phyloP scores from a whole-genome alignment of 2,888 invertebrate genomes.

The Chalcis sispes region DNA sequence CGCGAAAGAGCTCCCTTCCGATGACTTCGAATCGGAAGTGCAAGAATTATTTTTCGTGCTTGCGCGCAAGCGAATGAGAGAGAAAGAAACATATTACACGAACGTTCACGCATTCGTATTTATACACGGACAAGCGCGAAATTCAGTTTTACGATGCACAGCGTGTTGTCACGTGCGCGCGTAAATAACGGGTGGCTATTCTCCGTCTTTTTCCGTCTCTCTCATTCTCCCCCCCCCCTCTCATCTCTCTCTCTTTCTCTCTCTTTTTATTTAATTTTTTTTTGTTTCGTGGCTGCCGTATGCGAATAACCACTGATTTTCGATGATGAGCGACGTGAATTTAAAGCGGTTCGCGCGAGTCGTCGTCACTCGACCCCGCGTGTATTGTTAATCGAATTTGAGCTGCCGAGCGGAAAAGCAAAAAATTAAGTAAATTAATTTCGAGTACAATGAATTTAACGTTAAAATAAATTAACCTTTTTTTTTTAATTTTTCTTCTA shows the following conservation, averaged over 20 bases:
- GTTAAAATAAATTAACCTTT: background rate
- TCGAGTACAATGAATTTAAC: background rate
- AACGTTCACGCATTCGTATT: no score
- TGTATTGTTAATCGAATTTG: slow-evolving; percentile 36
- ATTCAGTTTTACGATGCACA: slow-evolving; percentile 38
- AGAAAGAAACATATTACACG: background rate
- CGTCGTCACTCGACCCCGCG: background rate
- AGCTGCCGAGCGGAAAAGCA: background rate
- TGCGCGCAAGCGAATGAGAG: background rate
- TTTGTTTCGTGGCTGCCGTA: slow-evolving; percentile 9
- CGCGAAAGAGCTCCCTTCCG: no score
- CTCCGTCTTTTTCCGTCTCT: no score
- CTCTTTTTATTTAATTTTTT: background rate
- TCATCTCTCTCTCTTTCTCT: slow-evolving; percentile 24
- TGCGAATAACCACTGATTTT: slow-evolving; percentile 36
- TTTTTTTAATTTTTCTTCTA: background rate
- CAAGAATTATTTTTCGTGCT: slow-evolving; percentile 16
- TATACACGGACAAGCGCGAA: background rate
- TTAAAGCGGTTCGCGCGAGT: slow-evolving; percentile 19
- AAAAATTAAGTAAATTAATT: slow-evolving; percentile 34
- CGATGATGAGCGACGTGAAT: slow-evolving; percentile 40
- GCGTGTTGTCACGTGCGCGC: slow-evolving; percentile 7
- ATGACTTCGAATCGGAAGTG: slow-evolving; percentile 31
- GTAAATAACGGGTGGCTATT: slow-evolving; percentile 19
- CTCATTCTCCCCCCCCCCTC: no score